phyloP scores from a whole-genome alignment of 2,113 vertebrate genomes.

The Naja naja region DNA sequence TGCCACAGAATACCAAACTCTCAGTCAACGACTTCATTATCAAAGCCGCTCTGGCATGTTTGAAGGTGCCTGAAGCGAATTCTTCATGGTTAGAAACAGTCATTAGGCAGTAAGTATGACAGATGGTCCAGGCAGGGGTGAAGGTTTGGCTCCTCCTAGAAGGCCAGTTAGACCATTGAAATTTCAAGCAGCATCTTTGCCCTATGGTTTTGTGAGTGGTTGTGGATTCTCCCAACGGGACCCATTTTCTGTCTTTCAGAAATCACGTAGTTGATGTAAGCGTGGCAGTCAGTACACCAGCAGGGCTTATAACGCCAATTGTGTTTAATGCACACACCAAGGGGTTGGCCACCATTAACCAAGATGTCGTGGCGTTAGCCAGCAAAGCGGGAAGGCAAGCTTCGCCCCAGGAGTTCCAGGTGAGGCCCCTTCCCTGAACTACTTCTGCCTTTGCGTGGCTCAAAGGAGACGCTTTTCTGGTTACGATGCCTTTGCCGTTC shows the following conservation, averaged over 20 bases:
- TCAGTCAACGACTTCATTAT: slow-evolving; percentile 98
- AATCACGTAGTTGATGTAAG: slow-evolving; percentile 94
- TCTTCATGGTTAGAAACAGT: slow-evolving; percentile 98
- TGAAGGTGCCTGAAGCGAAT: slow-evolving; percentile 97
- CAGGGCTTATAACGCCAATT: slow-evolving; percentile 95
- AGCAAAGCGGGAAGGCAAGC: slow-evolving; percentile 89
- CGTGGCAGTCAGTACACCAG: slow-evolving; percentile 90
- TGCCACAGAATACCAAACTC: slow-evolving; percentile 86
- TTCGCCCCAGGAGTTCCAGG: slow-evolving; percentile 98
- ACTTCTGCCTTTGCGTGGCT: neutral
- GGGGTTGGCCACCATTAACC: slow-evolving; percentile 85
- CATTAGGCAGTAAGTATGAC: slow-evolving; percentile 92
- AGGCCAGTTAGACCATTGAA: rapidly evolving
- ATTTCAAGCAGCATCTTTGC: neutral
- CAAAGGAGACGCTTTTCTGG: neutral
- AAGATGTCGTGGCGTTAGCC: slow-evolving; percentile 83
- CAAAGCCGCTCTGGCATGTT: slow-evolving; percentile 93
- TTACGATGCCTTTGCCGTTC: neutral
- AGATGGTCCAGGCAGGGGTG: neutral
- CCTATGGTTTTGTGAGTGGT: neutral
- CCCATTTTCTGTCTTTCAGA: slow-evolving; percentile 67
- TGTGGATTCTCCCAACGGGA: neutral
- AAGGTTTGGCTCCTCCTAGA: neutral
- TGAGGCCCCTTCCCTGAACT: slow-evolving; percentile 41
- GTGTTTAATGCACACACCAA: slow-evolving; percentile 95